Evolutionary conservation across 2,113 vertebrate genomes (phyloP).

Genomic region (Scomber colias): DNA sequence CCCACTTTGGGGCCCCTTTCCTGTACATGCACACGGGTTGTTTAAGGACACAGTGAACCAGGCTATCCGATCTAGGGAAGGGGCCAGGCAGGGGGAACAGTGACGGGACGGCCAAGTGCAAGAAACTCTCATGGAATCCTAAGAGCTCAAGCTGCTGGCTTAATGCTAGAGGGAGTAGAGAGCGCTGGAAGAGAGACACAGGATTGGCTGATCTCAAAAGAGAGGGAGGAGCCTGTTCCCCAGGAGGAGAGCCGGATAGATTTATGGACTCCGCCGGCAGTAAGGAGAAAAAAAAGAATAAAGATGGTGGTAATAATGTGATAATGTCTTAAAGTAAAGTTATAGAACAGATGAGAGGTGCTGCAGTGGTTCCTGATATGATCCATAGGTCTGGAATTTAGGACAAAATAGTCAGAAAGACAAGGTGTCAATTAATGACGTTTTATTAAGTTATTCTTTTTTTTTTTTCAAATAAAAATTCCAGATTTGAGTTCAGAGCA

Average conservation of each 20-base stretch:
- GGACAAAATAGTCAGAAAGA: slow-evolving; percentile 1
- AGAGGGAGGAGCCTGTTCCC: slow-evolving; percentile 61
- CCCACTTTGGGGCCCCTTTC: slow-evolving; percentile 84
- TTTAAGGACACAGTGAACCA: slow-evolving; percentile 88
- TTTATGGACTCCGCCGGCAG: slow-evolving; percentile 59
- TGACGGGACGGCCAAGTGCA: slow-evolving; percentile 79
- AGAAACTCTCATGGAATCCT: slow-evolving; percentile 79
- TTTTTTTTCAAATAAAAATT: neutral
- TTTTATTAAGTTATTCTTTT: no score
- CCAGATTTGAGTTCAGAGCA: neutral
- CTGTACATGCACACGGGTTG: slow-evolving; percentile 84
- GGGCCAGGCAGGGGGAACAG: slow-evolving; percentile 82
- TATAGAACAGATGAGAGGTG: neutral
- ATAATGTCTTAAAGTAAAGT: slow-evolving; percentile 22
- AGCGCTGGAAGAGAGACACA: slow-evolving; percentile 27
- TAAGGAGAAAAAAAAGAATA: slow-evolving; percentile 40
- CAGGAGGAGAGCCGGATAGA: slow-evolving; percentile 55
- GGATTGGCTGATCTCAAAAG: slow-evolving; percentile 69
- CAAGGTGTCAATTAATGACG: neutral
- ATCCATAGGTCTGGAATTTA: neutral
- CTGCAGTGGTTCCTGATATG: neutral
- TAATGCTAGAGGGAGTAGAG: slow-evolving; percentile 52
- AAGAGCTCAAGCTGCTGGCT: slow-evolving; percentile 72
- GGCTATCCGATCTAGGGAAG: slow-evolving; percentile 84
- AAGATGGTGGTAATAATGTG: slow-evolving; percentile 44